Conservation (phyloP, 2,888 invertebrate genomes). For the Coelopa pilipes region DNA sequence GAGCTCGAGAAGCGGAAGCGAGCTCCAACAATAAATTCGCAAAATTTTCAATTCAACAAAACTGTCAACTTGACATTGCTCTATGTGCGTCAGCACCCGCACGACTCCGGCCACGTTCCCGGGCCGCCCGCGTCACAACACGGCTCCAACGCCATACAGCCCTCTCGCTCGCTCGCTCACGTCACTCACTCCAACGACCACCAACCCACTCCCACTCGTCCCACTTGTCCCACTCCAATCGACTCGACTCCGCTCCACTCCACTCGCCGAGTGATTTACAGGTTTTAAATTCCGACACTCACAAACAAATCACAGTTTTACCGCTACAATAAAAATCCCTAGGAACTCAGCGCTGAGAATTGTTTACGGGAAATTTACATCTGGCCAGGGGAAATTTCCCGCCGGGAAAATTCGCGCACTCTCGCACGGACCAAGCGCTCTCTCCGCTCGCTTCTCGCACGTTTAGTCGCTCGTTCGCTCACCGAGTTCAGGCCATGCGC, state of each 20-base stretch:
- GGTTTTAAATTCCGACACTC: conserved; percentile 40
- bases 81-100: conserved; percentile 58
- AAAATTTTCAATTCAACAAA: conserved; percentile 45
- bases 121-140: neutral
- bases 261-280: conserved; percentile 30
- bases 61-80: conserved; percentile 65
- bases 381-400: neutral
- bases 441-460: too few species aligned
- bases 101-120: conserved; percentile 17
- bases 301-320: conserved; percentile 40
- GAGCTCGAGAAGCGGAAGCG: conserved; percentile 20
- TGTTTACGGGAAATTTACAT: conserved; percentile 26
- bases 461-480: too few species aligned
- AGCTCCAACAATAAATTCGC: conserved; percentile 31
- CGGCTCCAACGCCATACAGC: neutral
- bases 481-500: conserved; percentile 15
- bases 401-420: neutral
- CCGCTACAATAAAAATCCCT: conserved; percentile 36
- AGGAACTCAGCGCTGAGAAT: conserved; percentile 26
- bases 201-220: conserved; percentile 36
- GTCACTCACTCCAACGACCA: conserved; percentile 6
- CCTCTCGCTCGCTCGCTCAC: neutral
- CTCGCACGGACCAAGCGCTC: conserved; percentile 11
- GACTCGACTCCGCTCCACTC: neutral
- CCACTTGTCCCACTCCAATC: neutral